phyloP scores from a whole-genome alignment of 2,797 vertebrate species.

The Pogonophryne albipinna region DNA sequence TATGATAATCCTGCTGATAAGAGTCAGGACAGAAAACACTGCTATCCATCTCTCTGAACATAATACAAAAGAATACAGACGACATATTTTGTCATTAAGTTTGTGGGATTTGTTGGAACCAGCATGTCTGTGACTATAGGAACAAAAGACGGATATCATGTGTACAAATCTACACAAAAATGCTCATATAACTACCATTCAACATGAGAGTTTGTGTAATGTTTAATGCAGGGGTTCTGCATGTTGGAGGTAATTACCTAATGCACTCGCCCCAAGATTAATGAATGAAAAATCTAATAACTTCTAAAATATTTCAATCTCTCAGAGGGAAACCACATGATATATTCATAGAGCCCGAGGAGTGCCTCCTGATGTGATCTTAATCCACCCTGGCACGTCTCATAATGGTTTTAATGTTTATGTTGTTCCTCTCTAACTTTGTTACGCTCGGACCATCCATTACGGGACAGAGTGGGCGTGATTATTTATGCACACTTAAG shows the following conservation, averaged over 20 bases:
- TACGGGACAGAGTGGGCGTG: conserved; percentile 57
- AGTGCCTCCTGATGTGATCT: conserved; percentile 24
- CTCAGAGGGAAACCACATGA: conserved; percentile 5
- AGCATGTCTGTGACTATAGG: no score
- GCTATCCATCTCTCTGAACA: no score
- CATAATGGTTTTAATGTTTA: conserved; percentile 73
- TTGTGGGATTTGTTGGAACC: no score
- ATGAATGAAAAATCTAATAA: conserved; percentile 30
- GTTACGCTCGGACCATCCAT: conserved; percentile 76
- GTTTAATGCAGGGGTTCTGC: conserved; percentile 11
- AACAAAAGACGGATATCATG: no score
- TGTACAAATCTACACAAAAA: no score
- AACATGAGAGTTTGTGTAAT: background rate
- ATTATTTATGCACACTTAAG: conserved; percentile 86
- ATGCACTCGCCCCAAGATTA: conserved; percentile 15
- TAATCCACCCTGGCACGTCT: conserved; percentile 65
- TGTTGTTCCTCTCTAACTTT: conserved; percentile 75
- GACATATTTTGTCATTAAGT: no score
- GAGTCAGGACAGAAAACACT: no score
- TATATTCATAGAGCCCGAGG: conserved; percentile 6
- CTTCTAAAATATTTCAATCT: conserved; percentile 20
- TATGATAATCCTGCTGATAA: no score
- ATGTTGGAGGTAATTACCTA: conserved; percentile 14
- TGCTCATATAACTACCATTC: no score
- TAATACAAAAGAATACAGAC: no score